Base-by-base conservation (phyloP, 37 sponge, comb jelly and placozoan species). In the Cliona cf. orientalis region DNA sequence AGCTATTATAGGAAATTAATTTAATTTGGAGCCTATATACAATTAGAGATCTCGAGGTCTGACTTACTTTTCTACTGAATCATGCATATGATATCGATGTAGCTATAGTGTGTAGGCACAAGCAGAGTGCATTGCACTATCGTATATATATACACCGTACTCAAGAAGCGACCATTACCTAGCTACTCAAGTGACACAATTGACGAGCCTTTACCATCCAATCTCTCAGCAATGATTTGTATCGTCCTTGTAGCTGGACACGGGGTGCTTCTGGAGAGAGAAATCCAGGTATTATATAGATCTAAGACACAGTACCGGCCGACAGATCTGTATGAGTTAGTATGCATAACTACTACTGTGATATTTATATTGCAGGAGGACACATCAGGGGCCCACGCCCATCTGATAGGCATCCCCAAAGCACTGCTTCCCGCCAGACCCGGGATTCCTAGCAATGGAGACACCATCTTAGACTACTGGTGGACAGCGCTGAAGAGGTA, bases 271-370 rank as follows among this genome's bases (percentile, higher is more conserved):
- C 81, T 95, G 72, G 95, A 95, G 80, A 65, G 37, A 65, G 86
- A 95, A 41, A 95, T 95, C 61, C 72, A 79, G 94, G 94, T 94
- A 34, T 17, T n/a, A n/a, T n/a, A n/a, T n/a, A n/a, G n/a, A n/a
- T n/a, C 9, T 35, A 40, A 12, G 17, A 46, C 28, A 21, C 68
- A 59, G 71, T 4, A n/a, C n/a, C n/a, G n/a, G n/a, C n/a, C n/a
- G n/a, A n/a, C n/a, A n/a, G n/a, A n/a, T n/a, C n/a, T n/a, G n/a
- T n/a, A n/a, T n/a, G n/a, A n/a, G n/a, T n/a, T n/a, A n/a, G n/a
- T n/a, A n/a, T n/a, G n/a, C n/a, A n/a, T n/a, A n/a, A n/a, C n/a
- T n/a, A n/a, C n/a, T n/a, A n/a, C n/a, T n/a, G n/a, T n/a, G n/a
- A n/a, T n/a, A n/a, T n/a, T n/a, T 32, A 33, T 3, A 33, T 38